Conservation (phyloP, 2,888 invertebrate genomes). For the Sminthurides aquaticus region DNA sequence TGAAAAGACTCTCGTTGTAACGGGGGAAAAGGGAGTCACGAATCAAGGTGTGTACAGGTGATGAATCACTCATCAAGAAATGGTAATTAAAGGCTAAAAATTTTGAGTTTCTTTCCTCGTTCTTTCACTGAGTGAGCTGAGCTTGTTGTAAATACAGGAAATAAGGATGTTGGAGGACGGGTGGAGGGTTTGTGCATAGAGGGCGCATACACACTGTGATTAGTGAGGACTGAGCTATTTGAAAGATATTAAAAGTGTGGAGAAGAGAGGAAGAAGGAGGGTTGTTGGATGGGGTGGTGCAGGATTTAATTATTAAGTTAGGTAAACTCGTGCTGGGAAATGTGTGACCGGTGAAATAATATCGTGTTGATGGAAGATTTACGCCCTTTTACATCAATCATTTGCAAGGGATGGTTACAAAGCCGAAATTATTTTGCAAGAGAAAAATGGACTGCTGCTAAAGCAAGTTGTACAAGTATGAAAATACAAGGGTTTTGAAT, state of each 20-base stretch:
- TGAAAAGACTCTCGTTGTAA: not conserved
- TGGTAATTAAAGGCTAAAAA: not conserved
- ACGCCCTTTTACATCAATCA: not conserved
- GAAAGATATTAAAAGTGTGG: too few relatives aligned
- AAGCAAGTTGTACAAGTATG: too few relatives aligned
- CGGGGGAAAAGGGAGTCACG: not conserved
- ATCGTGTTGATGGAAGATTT: not conserved
- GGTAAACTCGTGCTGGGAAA: not conserved
- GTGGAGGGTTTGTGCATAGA: not conserved
- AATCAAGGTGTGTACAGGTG: not conserved
- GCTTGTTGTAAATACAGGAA: not conserved
- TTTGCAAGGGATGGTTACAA: not conserved
- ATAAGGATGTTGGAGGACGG: not conserved
- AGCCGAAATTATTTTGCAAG: not conserved
- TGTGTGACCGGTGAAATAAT: not conserved
- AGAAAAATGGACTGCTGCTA: too few relatives aligned
- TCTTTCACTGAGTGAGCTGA: too few relatives aligned
- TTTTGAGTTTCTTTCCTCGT: not conserved
- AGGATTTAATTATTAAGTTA: not conserved
- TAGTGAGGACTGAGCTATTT: too few relatives aligned
- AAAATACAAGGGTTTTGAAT: too few relatives aligned
- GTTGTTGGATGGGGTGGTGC: not conserved
- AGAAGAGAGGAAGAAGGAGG: too few relatives aligned
- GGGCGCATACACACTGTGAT: too few relatives aligned
- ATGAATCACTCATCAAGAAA: not conserved